Conservation (phyloP, 2,888 invertebrate genomes). For the Drosophila incognita region DNA sequence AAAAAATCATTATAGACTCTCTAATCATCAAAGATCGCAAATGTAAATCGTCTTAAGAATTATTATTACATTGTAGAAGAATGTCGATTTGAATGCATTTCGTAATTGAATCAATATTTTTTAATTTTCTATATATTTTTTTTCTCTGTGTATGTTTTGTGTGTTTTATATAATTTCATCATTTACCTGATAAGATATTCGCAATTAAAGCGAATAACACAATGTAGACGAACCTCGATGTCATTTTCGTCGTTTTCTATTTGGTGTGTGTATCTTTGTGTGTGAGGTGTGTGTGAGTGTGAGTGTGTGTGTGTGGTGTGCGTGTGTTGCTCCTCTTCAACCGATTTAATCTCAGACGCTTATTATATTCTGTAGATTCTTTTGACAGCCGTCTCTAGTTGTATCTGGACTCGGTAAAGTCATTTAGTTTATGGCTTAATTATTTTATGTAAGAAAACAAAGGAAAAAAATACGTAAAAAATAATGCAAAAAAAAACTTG, state of each 20-base stretch:
- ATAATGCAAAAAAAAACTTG: background rate
- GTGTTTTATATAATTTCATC: slow-evolving; percentile 8
- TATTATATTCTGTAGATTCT: background rate
- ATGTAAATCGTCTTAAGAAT: background rate
- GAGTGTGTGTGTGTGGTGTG: slow-evolving; percentile 6
- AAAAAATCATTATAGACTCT: background rate
- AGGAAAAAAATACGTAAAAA: background rate
- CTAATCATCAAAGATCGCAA: background rate
- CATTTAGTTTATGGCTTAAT: slow-evolving; percentile 13
- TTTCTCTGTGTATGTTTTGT: background rate
- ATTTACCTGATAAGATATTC: slow-evolving; percentile 82
- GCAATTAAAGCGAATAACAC: slow-evolving; percentile 74
- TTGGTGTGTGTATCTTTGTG: slow-evolving; percentile 7
- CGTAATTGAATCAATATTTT: background rate
- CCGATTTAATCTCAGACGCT: background rate
- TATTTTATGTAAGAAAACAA: slow-evolving; percentile 18
- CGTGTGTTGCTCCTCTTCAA: slow-evolving; percentile 1
- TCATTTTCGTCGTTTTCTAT: slow-evolving; percentile 45
- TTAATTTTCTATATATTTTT: background rate
- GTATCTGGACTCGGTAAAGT: slow-evolving; percentile 21
- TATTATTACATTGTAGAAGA: background rate
- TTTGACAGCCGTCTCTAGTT: slow-evolving; percentile 8
- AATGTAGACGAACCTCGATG: slow-evolving; percentile 60
- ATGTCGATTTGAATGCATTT: background rate
- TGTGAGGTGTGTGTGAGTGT: background rate